These are phyloP conservation scores for Brachypteracias leptosomus DNA, from an alignment of 2,113 vertebrate species.

Conservation along the genomic window DNA sequence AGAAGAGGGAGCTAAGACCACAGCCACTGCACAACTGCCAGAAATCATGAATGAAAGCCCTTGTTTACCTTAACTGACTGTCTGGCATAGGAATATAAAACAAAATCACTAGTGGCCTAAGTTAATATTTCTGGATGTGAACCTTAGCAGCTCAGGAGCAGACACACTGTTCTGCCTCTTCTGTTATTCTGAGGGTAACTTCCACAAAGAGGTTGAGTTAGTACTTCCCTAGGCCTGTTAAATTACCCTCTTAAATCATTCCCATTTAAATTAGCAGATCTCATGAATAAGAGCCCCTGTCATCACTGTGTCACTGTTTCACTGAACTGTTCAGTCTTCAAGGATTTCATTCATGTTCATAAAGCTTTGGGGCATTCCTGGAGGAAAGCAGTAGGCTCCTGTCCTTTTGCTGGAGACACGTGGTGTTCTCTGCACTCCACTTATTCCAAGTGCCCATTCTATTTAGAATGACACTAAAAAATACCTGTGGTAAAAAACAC, in stretches of 20 bases:
- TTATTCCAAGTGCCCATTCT: background rate
- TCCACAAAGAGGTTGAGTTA: fast-evolving
- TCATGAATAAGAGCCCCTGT: background rate
- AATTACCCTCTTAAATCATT: background rate
- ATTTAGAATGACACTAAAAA: background rate
- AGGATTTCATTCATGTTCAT: background rate
- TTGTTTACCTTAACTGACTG: background rate
- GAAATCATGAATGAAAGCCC: background rate
- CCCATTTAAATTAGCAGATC: background rate
- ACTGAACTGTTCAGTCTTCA: background rate
- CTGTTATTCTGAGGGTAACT: background rate
- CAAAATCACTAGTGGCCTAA: background rate
- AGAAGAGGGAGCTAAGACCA: background rate
- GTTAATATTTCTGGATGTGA: background rate
- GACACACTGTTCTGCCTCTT: background rate
- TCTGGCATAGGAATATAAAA: background rate
- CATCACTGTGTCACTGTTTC: background rate
- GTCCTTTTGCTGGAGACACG: background rate
- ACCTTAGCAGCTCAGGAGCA: background rate
- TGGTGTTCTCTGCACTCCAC: background rate
- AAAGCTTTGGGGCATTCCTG: background rate
- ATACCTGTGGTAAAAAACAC: background rate
- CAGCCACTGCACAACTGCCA: background rate
- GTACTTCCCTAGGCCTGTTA: background rate
- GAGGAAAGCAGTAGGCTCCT: background rate